Evolutionary conservation across 2,888 invertebrate genomes (phyloP), one percentile per base, ranked within the genome.

Genomic region (Melinaea marsaeus): DNA sequence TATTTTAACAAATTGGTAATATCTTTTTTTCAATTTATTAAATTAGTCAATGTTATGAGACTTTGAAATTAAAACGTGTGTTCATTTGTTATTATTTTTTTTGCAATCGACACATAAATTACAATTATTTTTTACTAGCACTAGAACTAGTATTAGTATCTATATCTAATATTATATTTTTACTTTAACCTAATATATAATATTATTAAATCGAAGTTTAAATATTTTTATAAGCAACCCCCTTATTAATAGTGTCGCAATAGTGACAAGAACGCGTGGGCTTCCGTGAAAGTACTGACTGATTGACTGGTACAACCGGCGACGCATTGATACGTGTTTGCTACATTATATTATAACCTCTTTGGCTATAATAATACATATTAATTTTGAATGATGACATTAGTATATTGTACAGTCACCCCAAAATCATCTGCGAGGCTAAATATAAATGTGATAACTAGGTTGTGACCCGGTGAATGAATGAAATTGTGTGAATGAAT

Each of bases 231-330:
- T 46, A 34, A 13, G 33, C 45, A 46, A 33, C 57, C 57, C 22
- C 46, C 45, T 33, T 46, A 32, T 46, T 54, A 63, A 59, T 48
- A 60, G 32, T 47, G 59, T 59, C 48, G 56, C 55, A 57, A 59
- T 42, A 59, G 47, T 57, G 51, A 32, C 48, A 54, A 54, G 62
- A 61, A 63, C 37, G 69, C 66, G 75, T 73, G 68, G 74, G 72
- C 58, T 61, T 68, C 66, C 66, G 74, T 71, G 75, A 75, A 75
- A 74, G 75, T 72, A 63, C 67, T 51, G 51, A 61, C 48, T 67
- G 71, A 72, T 71, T 72, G 74, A 73, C 69, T 72, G 68, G 64
- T 68, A 65, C 67, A 34, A 60, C 51, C 46, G 46, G 54, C 58
- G 58, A 59, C 63, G 46, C 6, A 13, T 48, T 46, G 13, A 60